A percentile compares a stretch with the other conserved stretches of the same genome.
Evolutionary conservation across 1,140 invertebrate species (phyloP).

Genomic region (Pissodes strobi): DNA sequence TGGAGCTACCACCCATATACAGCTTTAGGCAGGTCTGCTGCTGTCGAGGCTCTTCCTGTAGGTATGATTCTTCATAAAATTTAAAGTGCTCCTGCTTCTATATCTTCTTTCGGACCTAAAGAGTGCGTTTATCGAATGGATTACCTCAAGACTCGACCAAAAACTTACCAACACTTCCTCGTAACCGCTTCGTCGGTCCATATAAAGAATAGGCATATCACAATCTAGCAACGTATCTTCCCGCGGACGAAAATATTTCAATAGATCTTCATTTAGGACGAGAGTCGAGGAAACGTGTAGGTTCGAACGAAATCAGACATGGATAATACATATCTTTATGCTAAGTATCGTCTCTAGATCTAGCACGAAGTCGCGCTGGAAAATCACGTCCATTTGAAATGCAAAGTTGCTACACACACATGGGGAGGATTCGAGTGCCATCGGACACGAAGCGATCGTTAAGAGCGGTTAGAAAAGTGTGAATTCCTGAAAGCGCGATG

Average conservation of each 20-base stretch:
- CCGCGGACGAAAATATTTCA: slow-evolving; percentile 27
- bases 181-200: too few relatives aligned
- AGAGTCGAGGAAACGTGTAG: slow-evolving; percentile 35
- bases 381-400: slow-evolving; percentile 52
- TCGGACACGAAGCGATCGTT: slow-evolving; percentile 23
- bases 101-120: too few relatives aligned
- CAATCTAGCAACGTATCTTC: slow-evolving; percentile 2
- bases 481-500: slow-evolving; percentile 10
- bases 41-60: too few relatives aligned
- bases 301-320: slow-evolving; percentile 42
- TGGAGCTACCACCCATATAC: too few relatives aligned
- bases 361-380: slow-evolving; percentile 50
- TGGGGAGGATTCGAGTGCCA: slow-evolving; percentile 9
- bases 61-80: too few relatives aligned
- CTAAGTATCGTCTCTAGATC: slow-evolving; percentile 49
- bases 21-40: too few relatives aligned
- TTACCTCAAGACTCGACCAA: too few relatives aligned
- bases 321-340: slow-evolving; percentile 52
- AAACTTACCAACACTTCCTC: too few relatives aligned
- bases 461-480: slow-evolving; percentile 21
- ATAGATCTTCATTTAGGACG: slow-evolving; percentile 47
- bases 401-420: slow-evolving; percentile 47
- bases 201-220: too few relatives aligned
- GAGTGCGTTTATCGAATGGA: too few relatives aligned
- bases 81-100: too few relatives aligned